Base-by-base conservation (phyloP, 2,888 invertebrate genomes). In the Leucophora obtusa region DNA sequence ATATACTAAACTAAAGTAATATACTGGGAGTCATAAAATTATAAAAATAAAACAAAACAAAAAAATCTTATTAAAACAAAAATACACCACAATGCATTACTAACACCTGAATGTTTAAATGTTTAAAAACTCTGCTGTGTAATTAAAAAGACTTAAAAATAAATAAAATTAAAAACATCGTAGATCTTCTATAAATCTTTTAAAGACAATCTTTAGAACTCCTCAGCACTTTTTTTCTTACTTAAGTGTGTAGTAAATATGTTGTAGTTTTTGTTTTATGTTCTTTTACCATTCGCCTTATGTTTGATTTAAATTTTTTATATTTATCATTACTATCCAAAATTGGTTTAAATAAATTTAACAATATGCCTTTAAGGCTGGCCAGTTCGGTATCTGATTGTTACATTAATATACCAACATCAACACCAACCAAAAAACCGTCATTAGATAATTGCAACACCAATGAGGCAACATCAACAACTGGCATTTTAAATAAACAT, bases 341-440 rank as follows among this genome's bases (percentile, higher is more conserved):
- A 71, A 69, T 54, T 65, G 81, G 65, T 60, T 28, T 77, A 8
- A 70, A 14, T 59, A 60, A 70, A 60, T 33, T 65, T 18, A 21
- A 47, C 65, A 69, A 73, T 54, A 81, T 81, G 80, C 68, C 80
- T 58, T 33, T 76, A 69, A 72, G 79, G 66, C 60, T 77, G 63
- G 59, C 69, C 68, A 60, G 65, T 65, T 77, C 70, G 28, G 62
- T 7, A 9, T 60, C 75, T 35, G 72, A 63, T 69, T 69, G 60
- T 8, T 77, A 77, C 58, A 66, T 77, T 18, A 77, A 54, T 66
- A 33, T 77, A 54, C 65, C 43, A 38, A 60, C 63, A 1, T 79
- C 79, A 14, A 71, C 79, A 2, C 66, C 80, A 5, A 68, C 43
- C 4, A 70, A 76, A 18, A 72, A 51, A 28, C 51, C 76, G 14